Evolutionary conservation across 1,140 invertebrate genomes (phyloP), one percentile per base, ranked within the genome.

Genomic region (Araneus ventricosus): DNA sequence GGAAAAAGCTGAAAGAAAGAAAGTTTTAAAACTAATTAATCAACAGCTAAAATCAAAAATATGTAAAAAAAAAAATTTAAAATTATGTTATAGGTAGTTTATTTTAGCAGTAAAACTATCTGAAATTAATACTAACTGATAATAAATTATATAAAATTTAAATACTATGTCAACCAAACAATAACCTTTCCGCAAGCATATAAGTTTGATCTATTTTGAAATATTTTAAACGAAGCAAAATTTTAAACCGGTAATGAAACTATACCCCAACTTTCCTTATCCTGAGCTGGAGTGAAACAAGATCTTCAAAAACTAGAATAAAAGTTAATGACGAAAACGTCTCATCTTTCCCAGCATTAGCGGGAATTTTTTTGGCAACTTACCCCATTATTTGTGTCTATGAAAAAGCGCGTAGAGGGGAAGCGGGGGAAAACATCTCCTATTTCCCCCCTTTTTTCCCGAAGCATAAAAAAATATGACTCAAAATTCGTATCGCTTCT

Each of bases 401-500:
- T 24, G n/a, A 89, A 88, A 57, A 79, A 30, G 84, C 45, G 1
- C 27, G 30, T 20, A 22, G 4, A 20, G 3, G 27, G 27, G 84
- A 7, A 39, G n/a, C 30, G 27, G 4, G 45, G 41, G 2, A 20
- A 20, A 52, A 79, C 52, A 20, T 34, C 30, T 75, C 17, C 10
- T 3, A n/a, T 37, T 6, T 10, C 17, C 5, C n/a, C 41, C 45
- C 37, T 20, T 52, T 86, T 89, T 70, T 88, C 37, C 27, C 3
- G 14, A 52, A 89, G 24, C 57, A 91, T 84, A 84, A 84, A 84
- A 90, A 84, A 91, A 84, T 84, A 91, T 84, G 52, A 57, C 57
- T 84, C 59, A 37, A 84, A 91, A 91, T 91, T 84, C 79, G 79
- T 91, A 91, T 84, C 89, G 75, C 80, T 84, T 84, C 84, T 27